These are phyloP conservation scores for Macrobrachium rosenbergii DNA, from an alignment of 1,140 invertebrate genomes.

Conservation along the genomic window DNA sequence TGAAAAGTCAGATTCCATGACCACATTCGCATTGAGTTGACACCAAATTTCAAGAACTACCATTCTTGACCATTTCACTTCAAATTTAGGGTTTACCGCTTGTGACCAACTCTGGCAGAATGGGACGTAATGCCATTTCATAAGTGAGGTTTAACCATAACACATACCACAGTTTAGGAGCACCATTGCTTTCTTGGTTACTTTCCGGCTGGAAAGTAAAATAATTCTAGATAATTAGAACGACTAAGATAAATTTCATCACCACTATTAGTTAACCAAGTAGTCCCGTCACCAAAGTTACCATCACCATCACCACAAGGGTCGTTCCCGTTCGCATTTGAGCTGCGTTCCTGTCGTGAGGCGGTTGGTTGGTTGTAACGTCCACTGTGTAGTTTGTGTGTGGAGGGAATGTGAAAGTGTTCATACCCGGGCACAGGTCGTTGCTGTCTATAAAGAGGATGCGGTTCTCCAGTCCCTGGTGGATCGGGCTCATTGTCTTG, in stretches of 20 bases:
- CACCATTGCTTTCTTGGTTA: too few species aligned
- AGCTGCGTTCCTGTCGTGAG: not conserved
- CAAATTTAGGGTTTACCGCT: too few species aligned
- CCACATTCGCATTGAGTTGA: too few species aligned
- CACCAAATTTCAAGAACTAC: too few species aligned
- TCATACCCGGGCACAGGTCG: conserved; percentile 58
- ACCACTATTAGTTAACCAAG: conserved; percentile 23
- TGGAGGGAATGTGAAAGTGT: not conserved
- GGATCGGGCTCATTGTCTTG: conserved; percentile 48
- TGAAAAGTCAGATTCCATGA: too few species aligned
- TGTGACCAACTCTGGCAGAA: too few species aligned
- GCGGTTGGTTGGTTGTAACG: not conserved
- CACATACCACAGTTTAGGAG: too few species aligned
- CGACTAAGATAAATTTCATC: not conserved
- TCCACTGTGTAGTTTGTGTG: not conserved
- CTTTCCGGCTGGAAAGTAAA: too few species aligned
- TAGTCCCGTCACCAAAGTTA: not conserved
- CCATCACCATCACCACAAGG: conserved; percentile 4
- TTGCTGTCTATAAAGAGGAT: conserved; percentile 60
- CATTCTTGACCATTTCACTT: too few species aligned
- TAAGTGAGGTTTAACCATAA: too few species aligned
- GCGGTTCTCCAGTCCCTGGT: conserved; percentile 62
- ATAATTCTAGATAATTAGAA: not conserved
- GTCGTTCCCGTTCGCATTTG: not conserved
- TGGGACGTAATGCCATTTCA: too few species aligned